Evolutionary conservation across 2,888 invertebrate species (phyloP), one percentile per base, ranked within the genome.

Genomic region (Drosophila anomelani): DNA sequence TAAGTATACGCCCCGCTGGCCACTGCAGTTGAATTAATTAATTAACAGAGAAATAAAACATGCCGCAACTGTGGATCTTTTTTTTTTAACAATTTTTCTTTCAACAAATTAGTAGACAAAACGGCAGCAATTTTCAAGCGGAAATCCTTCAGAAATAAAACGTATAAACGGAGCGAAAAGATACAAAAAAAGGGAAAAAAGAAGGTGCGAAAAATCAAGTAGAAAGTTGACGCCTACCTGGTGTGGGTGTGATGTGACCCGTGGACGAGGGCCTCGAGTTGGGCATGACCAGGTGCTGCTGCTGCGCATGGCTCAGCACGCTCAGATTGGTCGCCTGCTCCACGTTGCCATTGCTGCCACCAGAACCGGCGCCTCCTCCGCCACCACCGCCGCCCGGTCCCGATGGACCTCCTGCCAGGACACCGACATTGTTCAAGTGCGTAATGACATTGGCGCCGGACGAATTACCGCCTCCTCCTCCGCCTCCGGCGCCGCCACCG

Each of bases 221-320:
- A 62, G 20, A 32, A 29, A 39, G 4, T 13, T 32, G 17, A 38
- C 29, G 78, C 89, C 82, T 90, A 93, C 93, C 94, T 89, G 94
- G 94, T 62, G 94, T 94, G 49, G 94, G 94, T 77, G 94, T 94
- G 80, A 94, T 92, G 85, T 94, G 95, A 47, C 93, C 93, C 36
- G 94, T 93, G 62, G 94, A 94, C 81, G 94, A 94, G 76, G 94
- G 94, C 89, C 94, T 90, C 53, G 94, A 94, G 53, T 89, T 92
- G 75, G 92, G 74, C 92, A 93, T 92, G 70, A 92, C 91, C 81
- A 93, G 88, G 87, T 92, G 91, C 81, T 93, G 94, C 73, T 93
- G 94, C 73, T 93, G 93, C 84, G 93, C 92, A 91, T 94, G 93
- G 91, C 93, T 94, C 82, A 94, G 92, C 79, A 93, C 93, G 88